These are phyloP conservation scores for Gari tellinella DNA, from an alignment of 2,888 invertebrate genomes.

Conservation along the genomic window DNA sequence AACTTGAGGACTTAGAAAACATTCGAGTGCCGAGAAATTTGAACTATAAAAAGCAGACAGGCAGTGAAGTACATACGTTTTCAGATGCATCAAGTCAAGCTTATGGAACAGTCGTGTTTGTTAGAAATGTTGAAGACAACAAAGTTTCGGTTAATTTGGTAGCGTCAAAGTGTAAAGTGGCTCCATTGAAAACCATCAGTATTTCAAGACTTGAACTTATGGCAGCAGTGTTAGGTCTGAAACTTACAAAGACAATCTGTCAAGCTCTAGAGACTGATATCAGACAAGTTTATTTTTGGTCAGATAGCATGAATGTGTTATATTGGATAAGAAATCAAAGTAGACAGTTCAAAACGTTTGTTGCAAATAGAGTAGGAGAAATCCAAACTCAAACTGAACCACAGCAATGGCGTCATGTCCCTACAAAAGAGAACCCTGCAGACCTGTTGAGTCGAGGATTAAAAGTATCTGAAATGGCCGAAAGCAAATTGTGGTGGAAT, in stretches of 20 bases:
- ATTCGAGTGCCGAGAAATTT: slow-evolving; percentile 50
- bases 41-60: neutral
- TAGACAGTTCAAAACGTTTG: slow-evolving; percentile 47
- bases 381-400: slow-evolving; percentile 34
- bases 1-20: slow-evolving; percentile 34
- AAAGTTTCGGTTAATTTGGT: slow-evolving; percentile 1
- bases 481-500: too few species aligned
- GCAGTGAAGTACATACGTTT: slow-evolving; percentile 26
- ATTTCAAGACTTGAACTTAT: slow-evolving; percentile 29
- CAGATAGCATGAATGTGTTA: slow-evolving; percentile 12
- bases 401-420: slow-evolving; percentile 32
- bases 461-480: too few species aligned
- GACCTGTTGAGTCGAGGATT: too few species aligned
- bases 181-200: slow-evolving; percentile 18
- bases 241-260: slow-evolving; percentile 12
- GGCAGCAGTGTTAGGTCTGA: slow-evolving; percentile 13
- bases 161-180: slow-evolving; percentile 24
- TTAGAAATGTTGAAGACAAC: slow-evolving; percentile 5
- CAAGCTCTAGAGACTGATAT: slow-evolving; percentile 13
- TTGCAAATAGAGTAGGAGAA: slow-evolving; percentile 49
- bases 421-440: slow-evolving; percentile 18
- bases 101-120: slow-evolving; percentile 29
- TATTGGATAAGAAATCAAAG: slow-evolving; percentile 6
- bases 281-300: slow-evolving; percentile 23
- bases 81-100: slow-evolving; percentile 47